Conservation (phyloP, 2,113 vertebrate species). For the Bothrops jararaca region DNA sequence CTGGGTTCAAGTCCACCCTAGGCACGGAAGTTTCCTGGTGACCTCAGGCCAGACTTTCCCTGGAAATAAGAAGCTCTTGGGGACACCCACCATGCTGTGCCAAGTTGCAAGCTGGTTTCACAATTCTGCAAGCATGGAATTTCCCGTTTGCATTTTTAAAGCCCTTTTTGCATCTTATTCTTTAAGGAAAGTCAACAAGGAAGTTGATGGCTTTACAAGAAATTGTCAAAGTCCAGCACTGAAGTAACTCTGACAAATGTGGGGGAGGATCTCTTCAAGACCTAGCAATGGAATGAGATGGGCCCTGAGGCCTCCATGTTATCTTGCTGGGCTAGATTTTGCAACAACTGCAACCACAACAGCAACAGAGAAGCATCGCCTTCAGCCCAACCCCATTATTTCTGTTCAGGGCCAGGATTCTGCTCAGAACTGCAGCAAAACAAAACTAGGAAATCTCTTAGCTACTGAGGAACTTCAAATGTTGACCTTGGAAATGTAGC, state of each 20-base stretch:
- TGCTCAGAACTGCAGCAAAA: not conserved
- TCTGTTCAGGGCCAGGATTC: not conserved
- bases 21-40: not conserved
- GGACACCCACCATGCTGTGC: not conserved
- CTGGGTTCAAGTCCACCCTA: not conserved
- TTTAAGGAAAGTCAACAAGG: not conserved
- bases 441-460: not conserved
- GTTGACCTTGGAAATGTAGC: not conserved
- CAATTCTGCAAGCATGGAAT: not conserved
- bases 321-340: not conserved
- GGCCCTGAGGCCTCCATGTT: not conserved
- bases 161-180: too few species aligned
- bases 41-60: not conserved
- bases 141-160: not conserved
- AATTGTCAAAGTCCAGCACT: not conserved
- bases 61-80: not conserved
- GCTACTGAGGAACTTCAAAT: not conserved
- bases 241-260: not conserved
- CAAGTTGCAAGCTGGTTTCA: not conserved
- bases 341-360: not conserved
- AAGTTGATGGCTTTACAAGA: not conserved
- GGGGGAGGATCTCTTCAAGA: not conserved
- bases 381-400: not conserved
- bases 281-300: not conserved
- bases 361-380: too few species aligned